Conservation (phyloP, 1,140 invertebrate species). For the Tachypleus tridentatus region DNA sequence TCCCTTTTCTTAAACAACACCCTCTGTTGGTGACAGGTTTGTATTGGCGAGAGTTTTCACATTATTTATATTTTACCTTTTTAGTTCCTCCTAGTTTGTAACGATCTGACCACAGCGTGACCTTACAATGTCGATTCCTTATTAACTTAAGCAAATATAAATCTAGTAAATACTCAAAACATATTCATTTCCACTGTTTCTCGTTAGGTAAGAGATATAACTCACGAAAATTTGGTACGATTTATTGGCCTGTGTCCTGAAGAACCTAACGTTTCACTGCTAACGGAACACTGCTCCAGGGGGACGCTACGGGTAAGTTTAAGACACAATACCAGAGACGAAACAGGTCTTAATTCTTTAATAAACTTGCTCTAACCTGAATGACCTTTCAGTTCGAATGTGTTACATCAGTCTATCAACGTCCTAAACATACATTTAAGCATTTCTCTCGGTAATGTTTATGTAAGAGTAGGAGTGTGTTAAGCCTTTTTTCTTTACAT, state of each 20-base stretch:
- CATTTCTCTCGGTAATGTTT: too few relatives aligned
- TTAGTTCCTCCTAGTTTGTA: conserved; percentile 20
- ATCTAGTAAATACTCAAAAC: too few relatives aligned
- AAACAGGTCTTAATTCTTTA: not conserved
- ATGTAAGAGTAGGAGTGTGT: too few relatives aligned
- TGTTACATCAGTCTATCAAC: not conserved
- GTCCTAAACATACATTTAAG: not conserved
- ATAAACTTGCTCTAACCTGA: too few relatives aligned
- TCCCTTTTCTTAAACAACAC: too few relatives aligned
- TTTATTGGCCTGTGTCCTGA: conserved; percentile 79
- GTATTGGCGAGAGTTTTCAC: too few relatives aligned
- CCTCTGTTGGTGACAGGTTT: too few relatives aligned
- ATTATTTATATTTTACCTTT: too few relatives aligned
- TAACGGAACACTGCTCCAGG: conserved; percentile 91
- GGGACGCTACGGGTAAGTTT: conserved; percentile 63
- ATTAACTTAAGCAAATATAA: conserved; percentile 20
- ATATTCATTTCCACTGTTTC: not conserved
- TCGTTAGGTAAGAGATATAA: conserved; percentile 59
- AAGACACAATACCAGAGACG: conserved; percentile 10
- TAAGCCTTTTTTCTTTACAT: too few relatives aligned
- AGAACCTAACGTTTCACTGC: conserved; percentile 47
- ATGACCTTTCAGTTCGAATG: not conserved
- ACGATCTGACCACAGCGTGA: conserved; percentile 18
- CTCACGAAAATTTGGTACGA: conserved; percentile 74
- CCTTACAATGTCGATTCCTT: conserved; percentile 20